These are phyloP conservation scores for Rhynchophorus ferrugineus DNA, from an alignment of 1,140 invertebrate species.

Conservation along the genomic window DNA sequence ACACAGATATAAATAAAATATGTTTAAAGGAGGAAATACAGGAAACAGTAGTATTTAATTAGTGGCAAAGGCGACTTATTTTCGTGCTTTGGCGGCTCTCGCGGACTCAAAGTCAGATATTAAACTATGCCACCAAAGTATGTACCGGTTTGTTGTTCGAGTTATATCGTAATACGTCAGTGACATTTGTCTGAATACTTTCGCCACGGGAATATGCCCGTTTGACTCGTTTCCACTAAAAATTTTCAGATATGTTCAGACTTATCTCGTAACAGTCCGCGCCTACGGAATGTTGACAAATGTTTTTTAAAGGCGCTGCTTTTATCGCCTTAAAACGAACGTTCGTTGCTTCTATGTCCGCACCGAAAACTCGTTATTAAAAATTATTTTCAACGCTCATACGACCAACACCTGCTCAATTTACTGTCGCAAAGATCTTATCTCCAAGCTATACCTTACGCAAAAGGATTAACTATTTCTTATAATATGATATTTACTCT, in stretches of 20 bases:
- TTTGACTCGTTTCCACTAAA: conserved; percentile 31
- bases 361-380: conserved; percentile 13
- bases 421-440: conserved; percentile 11
- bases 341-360: conserved; percentile 8
- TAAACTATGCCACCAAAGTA: conserved; percentile 40
- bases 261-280: conserved; percentile 27
- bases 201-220: conserved; percentile 28
- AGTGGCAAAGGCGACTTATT: conserved; percentile 28
- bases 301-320: conserved; percentile 25
- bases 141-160: conserved; percentile 30
- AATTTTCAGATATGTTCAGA: conserved; percentile 32
- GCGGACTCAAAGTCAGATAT: conserved; percentile 32
- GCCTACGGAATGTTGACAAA: conserved; percentile 32
- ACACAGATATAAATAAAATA: too few species aligned
- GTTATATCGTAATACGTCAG: conserved; percentile 38
- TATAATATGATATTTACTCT: too few species aligned
- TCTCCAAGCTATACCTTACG: conserved; percentile 1
- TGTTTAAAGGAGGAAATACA: too few species aligned
- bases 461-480: too few species aligned
- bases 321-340: conserved; percentile 26
- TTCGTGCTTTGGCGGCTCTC: conserved; percentile 33
- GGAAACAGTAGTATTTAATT: conserved; percentile 29
- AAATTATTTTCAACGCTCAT: conserved; percentile 5
- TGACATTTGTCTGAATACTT: conserved; percentile 36
- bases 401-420: conserved; percentile 6